Evolutionary conservation across 2,888 invertebrate genomes (phyloP), one percentile per base, ranked within the genome.

Genomic region (Anarsia innoxiella): DNA sequence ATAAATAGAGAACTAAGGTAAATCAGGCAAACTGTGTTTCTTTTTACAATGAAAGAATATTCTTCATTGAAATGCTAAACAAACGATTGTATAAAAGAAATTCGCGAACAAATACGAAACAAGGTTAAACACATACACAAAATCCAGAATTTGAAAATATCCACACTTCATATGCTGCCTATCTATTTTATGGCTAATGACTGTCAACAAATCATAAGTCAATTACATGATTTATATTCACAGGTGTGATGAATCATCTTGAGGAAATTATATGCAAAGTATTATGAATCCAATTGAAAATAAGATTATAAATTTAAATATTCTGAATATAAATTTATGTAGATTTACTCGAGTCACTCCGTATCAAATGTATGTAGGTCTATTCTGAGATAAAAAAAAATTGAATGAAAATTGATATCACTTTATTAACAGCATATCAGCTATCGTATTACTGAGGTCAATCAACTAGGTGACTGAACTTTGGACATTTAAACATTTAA

Each of bases 141-240:
- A n/a, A n/a, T n/a, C n/a, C n/a, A n/a, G n/a, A n/a, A 19, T 19
- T 5, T 19, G 19, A 19, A 19, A 19, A 19, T 19, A 8, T 19
- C 19, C 3, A 3, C 19, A 8, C 8, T 8, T 8, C 19, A 19
- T 19, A 8, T 19, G 19, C 19, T 19, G 19, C 19, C n/a, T n/a
- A n/a, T n/a, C n/a, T n/a, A n/a, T 19, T 19, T 19, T 19, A 19
- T 8, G 19, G 19, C 8, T 8, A 19, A 25, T 25, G 25, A 25
- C 25, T 25, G 25, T 25, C 25, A 25, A 25, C 39, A 37, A 44
- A 49, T 51, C 45, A 49, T 52, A 26, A 29, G 36, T 16, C 30
- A 27, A 27, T 45, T 49, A 49, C 44, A 42, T 51, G 55, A 53
- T 59, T 58, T 52, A 52, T 41, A 45, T 36, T 49, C 49, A 44